A percentile compares a stretch with the other conserved stretches of the same genome.
Evolutionary conservation across 1,140 invertebrate species (phyloP).

Genomic region (Heliconius melpomene): DNA sequence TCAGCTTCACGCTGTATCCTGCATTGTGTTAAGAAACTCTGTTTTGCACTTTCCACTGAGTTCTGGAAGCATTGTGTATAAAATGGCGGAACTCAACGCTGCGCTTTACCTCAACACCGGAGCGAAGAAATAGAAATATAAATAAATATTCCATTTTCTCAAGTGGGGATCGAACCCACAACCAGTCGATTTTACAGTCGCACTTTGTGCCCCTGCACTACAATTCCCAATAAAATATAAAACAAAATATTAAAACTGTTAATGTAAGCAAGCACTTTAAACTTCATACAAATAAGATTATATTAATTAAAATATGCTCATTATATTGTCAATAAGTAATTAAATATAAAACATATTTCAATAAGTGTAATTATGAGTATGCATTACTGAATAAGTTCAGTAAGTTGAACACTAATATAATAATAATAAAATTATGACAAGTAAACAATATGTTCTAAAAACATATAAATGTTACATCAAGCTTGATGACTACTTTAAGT

Average conservation of each 20-base stretch:
- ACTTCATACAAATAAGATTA: not conserved
- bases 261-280: not conserved
- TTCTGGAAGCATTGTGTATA: too few species aligned
- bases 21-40: too few species aligned
- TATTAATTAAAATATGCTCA: not conserved
- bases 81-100: too few species aligned
- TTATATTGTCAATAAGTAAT: not conserved
- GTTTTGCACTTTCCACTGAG: too few species aligned
- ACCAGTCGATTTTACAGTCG: too few species aligned
- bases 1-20: too few species aligned
- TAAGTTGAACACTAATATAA: not conserved
- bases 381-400: not conserved
- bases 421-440: not conserved
- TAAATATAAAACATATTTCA: not conserved
- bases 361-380: not conserved
- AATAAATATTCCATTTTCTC: too few species aligned
- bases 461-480: not conserved
- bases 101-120: too few species aligned
- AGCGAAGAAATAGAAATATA: too few species aligned
- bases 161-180: too few species aligned
- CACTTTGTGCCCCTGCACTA: too few species aligned
- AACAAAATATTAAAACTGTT: not conserved
- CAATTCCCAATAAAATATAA: not conserved
- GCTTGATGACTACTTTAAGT: not conserved
- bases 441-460: not conserved